Evolutionary conservation across 2,113 vertebrate species (phyloP).

Genomic region (Scolopax mira): DNA sequence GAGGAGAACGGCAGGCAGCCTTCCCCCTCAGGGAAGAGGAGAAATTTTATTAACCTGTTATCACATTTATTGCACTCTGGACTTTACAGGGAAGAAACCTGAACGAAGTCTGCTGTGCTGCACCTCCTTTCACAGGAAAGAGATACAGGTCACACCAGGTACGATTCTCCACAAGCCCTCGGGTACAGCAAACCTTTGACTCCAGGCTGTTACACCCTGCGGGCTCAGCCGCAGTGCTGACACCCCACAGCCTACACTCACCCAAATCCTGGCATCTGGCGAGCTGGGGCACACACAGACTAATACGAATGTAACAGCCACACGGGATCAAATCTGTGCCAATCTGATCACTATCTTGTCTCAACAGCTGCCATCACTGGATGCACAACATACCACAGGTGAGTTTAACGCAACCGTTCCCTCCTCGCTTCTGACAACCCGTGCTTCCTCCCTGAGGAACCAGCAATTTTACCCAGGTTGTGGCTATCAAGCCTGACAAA

Average conservation of each 20-base stretch:
- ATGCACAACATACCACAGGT: not conserved
- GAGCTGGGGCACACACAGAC: not conserved
- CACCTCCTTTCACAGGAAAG: not conserved
- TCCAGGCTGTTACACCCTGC: not conserved
- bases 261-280: not conserved
- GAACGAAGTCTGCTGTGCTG: not conserved
- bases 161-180: not conserved
- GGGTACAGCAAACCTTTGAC: not conserved
- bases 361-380: not conserved
- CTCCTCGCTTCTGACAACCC: not conserved
- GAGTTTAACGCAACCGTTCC: not conserved
- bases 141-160: not conserved
- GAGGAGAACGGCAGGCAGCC: not conserved
- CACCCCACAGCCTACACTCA: not conserved
- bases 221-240: not conserved
- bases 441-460: not conserved
- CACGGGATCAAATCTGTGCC: not conserved
- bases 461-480: not conserved
- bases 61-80: not conserved
- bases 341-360: not conserved
- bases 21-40: not conserved
- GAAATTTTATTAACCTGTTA: not conserved
- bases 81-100: not conserved
- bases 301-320: not conserved
- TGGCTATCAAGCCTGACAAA: not conserved